Base-by-base conservation (phyloP, 2,888 invertebrate species). In the Drosophila robusta region DNA sequence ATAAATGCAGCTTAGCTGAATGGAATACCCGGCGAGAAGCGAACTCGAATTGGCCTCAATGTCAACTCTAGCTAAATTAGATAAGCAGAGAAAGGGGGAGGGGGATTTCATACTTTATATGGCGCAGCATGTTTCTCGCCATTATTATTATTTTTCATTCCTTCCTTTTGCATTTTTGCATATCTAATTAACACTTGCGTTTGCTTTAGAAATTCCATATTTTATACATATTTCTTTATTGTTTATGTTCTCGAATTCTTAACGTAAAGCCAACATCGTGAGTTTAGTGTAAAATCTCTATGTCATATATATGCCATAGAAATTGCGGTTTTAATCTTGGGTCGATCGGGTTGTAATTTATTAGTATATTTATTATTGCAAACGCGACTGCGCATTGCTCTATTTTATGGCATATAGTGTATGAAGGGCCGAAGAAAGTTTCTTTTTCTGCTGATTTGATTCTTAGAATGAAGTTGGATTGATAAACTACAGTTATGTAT, bases 151-250 rank as follows among this genome's bases (percentile, higher is more conserved):
- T 41, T 36, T 56, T 42, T 58, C 44, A 42, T 41, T 32, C 0
- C 11, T 11, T 3, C 11, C 32, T 60, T 42, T 50, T 50, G 68
- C 51, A 41, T 42, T 41, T 57, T 75, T 62, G 68, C 79, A 78
- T 78, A 70, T 75, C 49, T 67, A 69, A 82, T 78, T 78, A 79
- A 39, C 66, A 79, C 79, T 16, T 32, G 22, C 22, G 24, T 11
- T 18, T 22, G 49, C 26, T 46, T 34, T 46, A 57, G 44, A 36
- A 47, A 72, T 42, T 47, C 14, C 16, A 24, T 11, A 16, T 68
- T 57, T 22, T 16, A 52, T 16, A 29, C 29, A 51, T 29, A 60
- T 29, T 44, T 50, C 41, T 34, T 34, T 16, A 26, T 34, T 32
- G 0, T 9, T 47, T 45, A n/a, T 29, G 24, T 14, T 12, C 22